A percentile compares a stretch with the other conserved stretches of the same genome.
These are phyloP conservation scores for Podocnemis expansa DNA, from an alignment of 2,113 vertebrate genomes.

Conservation along the genomic window DNA sequence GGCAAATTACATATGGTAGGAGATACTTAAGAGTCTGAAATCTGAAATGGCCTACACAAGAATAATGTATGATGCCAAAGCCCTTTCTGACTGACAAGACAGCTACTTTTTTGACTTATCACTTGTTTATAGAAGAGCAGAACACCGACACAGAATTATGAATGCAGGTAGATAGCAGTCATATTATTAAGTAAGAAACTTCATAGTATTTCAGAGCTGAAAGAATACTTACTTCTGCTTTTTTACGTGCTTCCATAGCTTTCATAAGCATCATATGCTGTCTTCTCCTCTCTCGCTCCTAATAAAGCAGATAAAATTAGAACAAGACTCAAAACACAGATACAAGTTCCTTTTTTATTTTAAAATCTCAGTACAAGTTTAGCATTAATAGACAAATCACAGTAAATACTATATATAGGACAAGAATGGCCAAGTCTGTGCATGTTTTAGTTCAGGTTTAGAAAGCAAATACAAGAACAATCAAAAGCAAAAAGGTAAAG, in stretches of 20 bases:
- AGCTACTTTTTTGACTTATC: not conserved
- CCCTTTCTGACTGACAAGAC: not conserved
- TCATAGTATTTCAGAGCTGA: not conserved
- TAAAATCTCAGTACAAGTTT: slow-evolving; percentile 74
- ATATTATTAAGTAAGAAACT: not conserved
- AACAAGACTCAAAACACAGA: slow-evolving; percentile 62
- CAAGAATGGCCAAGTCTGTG: slow-evolving; percentile 85
- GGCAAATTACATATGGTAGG: not conserved
- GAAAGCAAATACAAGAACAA: slow-evolving; percentile 86
- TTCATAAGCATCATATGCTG: slow-evolving; percentile 97
- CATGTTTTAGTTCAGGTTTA: slow-evolving; percentile 85
- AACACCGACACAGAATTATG: not conserved
- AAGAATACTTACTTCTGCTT: slow-evolving; percentile 87
- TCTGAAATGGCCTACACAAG: not conserved
- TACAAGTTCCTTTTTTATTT: slow-evolving; percentile 50
- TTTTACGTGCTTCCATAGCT: slow-evolving; percentile 94
- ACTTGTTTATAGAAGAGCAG: not conserved
- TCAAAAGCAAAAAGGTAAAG: slow-evolving; percentile 87
- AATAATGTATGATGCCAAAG: not conserved
- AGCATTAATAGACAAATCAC: slow-evolving; percentile 84
- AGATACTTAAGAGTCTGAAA: slow-evolving; percentile 10
- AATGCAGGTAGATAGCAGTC: not conserved
- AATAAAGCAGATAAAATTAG: slow-evolving; percentile 77
- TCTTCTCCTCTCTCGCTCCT: slow-evolving; percentile 92
- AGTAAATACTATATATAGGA: slow-evolving; percentile 85